Evolutionary conservation across 2,888 invertebrate species (phyloP).

Genomic region (Malacosoma neustria): DNA sequence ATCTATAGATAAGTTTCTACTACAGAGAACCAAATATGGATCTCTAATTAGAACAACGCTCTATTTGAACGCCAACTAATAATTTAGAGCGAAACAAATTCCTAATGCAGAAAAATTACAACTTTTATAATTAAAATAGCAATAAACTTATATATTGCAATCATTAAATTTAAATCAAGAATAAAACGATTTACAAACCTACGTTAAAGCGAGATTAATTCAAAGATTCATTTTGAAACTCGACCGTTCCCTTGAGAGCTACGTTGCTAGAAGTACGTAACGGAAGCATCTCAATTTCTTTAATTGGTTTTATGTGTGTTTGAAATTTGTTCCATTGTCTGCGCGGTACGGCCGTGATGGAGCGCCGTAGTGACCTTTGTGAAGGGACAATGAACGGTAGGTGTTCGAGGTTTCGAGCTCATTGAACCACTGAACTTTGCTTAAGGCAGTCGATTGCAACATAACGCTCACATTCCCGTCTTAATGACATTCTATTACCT

Average conservation of each 20-base stretch:
- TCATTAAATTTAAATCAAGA: not conserved
- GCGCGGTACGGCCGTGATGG: not conserved
- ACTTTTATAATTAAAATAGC: no score
- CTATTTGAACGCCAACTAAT: no score
- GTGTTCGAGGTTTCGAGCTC: constrained; percentile 42
- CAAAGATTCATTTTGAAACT: not conserved
- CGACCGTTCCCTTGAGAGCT: not conserved
- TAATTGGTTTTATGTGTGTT: not conserved
- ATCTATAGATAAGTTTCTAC: no score
- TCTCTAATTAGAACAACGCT: no score
- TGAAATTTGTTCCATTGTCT: not conserved
- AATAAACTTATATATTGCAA: no score
- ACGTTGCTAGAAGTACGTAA: not conserved
- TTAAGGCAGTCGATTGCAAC: constrained; percentile 46
- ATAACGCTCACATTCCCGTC: constrained; percentile 37
- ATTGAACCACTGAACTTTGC: constrained; percentile 64
- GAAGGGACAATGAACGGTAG: constrained; percentile 51
- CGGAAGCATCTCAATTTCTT: not conserved
- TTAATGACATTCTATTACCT: constrained; percentile 27
- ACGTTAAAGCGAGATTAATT: not conserved
- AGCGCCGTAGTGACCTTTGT: constrained; percentile 45
- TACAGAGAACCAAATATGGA: no score
- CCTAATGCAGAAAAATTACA: not conserved
- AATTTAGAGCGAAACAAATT: not conserved
- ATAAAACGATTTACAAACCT: not conserved